Percentiles rank a stretch among this genome's conserved stretches.
phyloP scores from a whole-genome alignment of 2,888 invertebrate genomes.

The Platerodrilus igneus region DNA sequence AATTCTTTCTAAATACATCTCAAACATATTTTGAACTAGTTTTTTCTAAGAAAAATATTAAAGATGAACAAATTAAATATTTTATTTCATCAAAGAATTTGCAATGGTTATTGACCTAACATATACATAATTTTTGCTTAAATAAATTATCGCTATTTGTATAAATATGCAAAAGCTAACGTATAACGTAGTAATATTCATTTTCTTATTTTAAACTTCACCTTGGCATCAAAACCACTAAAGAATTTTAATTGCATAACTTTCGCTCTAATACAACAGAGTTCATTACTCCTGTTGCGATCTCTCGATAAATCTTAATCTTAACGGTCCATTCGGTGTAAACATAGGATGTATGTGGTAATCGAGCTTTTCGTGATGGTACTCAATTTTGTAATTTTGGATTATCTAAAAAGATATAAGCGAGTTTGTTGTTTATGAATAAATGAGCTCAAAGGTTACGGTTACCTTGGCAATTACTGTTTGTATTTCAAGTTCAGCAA shows the following conservation, averaged over 20 bases:
- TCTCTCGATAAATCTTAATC: slow-evolving; percentile 54
- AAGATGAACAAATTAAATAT: too few species aligned
- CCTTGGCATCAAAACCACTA: slow-evolving; percentile 1
- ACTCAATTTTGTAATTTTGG: slow-evolving; percentile 60
- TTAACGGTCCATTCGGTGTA: slow-evolving; percentile 64
- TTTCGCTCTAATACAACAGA: neutral
- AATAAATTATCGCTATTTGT: too few species aligned
- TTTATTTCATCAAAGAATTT: too few species aligned
- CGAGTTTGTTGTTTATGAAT: slow-evolving; percentile 4
- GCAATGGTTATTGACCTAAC: too few species aligned
- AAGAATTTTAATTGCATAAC: too few species aligned
- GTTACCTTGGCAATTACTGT: slow-evolving; percentile 61
- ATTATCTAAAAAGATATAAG: slow-evolving; percentile 57
- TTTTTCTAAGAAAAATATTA: too few species aligned
- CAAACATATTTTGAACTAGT: too few species aligned
- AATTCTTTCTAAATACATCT: too few species aligned
- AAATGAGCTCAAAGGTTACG: neutral
- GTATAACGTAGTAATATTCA: neutral
- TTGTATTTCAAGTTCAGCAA: slow-evolving; percentile 73
- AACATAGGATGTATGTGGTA: slow-evolving; percentile 66
- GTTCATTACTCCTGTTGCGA: slow-evolving; percentile 5
- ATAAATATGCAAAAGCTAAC: neutral
- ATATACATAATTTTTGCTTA: too few species aligned
- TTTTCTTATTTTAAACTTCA: slow-evolving; percentile 6
- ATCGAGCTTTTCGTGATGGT: slow-evolving; percentile 59